Evolutionary conservation across 2,888 invertebrate genomes (phyloP).

Genomic region (Melolontha melolontha): DNA sequence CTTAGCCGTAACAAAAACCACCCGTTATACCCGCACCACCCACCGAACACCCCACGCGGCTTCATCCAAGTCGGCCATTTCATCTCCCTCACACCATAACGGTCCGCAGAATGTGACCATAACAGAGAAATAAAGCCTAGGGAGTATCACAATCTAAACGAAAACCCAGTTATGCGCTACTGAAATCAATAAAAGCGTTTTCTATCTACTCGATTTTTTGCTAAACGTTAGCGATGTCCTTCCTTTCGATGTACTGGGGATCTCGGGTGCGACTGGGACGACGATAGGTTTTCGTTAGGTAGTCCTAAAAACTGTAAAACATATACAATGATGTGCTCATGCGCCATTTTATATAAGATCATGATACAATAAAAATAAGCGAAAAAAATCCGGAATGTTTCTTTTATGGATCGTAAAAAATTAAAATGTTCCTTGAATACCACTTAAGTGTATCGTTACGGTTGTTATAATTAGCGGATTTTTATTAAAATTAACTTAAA

Average conservation of each 20-base stretch:
- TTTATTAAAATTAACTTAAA: constrained; percentile 42
- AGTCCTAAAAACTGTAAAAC: constrained; percentile 55
- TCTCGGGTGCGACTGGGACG: constrained; percentile 56
- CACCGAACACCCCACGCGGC: constrained; percentile 54
- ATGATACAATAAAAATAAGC: constrained; percentile 49
- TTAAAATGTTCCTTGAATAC: constrained; percentile 52
- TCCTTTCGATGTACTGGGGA: constrained; percentile 32
- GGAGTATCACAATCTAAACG: constrained; percentile 58
- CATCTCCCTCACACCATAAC: constrained; percentile 55
- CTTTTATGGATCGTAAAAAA: constrained; percentile 56
- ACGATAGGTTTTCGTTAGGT: constrained; percentile 56
- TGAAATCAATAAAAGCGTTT: constrained; percentile 77
- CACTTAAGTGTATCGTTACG: constrained; percentile 53
- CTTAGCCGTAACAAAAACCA: constrained; percentile 34
- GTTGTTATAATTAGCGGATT: constrained; percentile 52
- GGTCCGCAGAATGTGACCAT: constrained; percentile 55
- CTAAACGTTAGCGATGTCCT: constrained; percentile 48
- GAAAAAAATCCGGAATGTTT: constrained; percentile 52
- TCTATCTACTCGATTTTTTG: constrained; percentile 50
- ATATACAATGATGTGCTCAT: constrained; percentile 60
- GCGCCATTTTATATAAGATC: constrained; percentile 59
- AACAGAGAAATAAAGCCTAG: constrained; percentile 13
- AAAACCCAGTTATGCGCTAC: constrained; percentile 75
- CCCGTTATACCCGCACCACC: constrained; percentile 48
- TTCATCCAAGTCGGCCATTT: constrained; percentile 60